A percentile compares a stretch with the other conserved stretches of the same genome.
These are phyloP conservation scores for Sinocyclocheilus maitianheensis DNA, from an alignment of 2,113 vertebrate species.

Conservation along the genomic window DNA sequence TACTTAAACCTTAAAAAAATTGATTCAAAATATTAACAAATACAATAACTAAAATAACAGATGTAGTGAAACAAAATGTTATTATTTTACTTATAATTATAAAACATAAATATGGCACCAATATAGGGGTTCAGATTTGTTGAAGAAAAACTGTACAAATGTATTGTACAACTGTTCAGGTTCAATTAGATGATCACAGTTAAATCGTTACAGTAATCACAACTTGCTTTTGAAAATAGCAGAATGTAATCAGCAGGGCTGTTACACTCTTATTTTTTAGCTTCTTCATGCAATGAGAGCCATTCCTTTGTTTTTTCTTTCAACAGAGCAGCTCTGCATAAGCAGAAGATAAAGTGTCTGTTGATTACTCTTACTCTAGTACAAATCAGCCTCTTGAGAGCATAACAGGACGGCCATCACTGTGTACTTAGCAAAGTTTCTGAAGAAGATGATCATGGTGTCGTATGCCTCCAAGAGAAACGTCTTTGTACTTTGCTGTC, in stretches of 20 bases:
- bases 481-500: not conserved
- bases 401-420: not conserved
- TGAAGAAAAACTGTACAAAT: not conserved
- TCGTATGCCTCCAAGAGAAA: not conserved
- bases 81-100: not conserved
- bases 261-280: not conserved
- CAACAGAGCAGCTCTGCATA: slow-evolving; percentile 32
- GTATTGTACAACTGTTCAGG: not conserved
- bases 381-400: slow-evolving; percentile 10
- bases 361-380: slow-evolving; percentile 37
- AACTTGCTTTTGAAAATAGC: not conserved
- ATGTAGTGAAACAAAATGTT: not conserved
- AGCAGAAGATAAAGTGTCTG: slow-evolving; percentile 26
- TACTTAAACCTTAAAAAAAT: too few relatives aligned
- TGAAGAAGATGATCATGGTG: not conserved
- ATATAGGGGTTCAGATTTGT: not conserved
- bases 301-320: slow-evolving; percentile 30
- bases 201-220: not conserved
- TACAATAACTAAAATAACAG: not conserved
- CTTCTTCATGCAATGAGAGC: not conserved
- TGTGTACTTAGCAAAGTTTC: too few relatives aligned
- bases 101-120: not conserved
- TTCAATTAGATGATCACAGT: not conserved
- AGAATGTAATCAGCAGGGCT: not conserved
- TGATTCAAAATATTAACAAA: not conserved